Base-by-base conservation (phyloP, 2,888 invertebrate genomes). In the Teleogryllus oceanicus region DNA sequence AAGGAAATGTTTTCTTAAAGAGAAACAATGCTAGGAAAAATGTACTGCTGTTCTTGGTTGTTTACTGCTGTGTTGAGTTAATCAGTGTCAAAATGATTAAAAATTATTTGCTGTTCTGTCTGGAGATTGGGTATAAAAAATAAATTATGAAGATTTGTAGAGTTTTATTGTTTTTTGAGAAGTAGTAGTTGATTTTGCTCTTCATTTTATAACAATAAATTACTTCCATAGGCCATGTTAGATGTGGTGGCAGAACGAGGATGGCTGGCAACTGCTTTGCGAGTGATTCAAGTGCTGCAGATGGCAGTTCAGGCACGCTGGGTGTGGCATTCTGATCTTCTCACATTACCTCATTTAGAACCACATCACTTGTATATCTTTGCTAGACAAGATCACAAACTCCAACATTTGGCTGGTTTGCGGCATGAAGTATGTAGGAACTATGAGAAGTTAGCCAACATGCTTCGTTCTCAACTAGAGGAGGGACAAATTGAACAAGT, bases 181-280 rank as follows among this genome's bases (percentile, higher is more conserved):
- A n/a, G 16, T 8, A 12, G 16, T 78, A 50, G 49, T 78, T 50
- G 50, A 78, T 49, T 75, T 78, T 80, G 78, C 16, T 62, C 62
- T 37, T 76, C 20, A n/a, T 87, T 88, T 37, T 5, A 37, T 37
- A 37, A 37, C 8, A 37, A 37, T 37, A 5, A 37, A 37, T 37
- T 37, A 37, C 37, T 37, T 37, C 37, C 37, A 20, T 88, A 98
- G 95, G 98, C 98, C 24, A 97, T 99, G 96, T 93, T 99, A 84
- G 99, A 99, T 88, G 93, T 96, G 16, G 92, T 93, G 76, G 96
- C 97, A 0, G 95, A 97, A 86, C 91, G 92, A 84, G 97, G 97
- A 78, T 98, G 97, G 96, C 88, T 99, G 11, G 89, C 92, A 10
- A 93, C 94, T 2, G 92, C 96, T 0, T 86, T 99, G 18, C 91